Evolutionary conservation across 2,888 invertebrate species (phyloP), one percentile per base, ranked within the genome.

Genomic region (Perdita meconis): DNA sequence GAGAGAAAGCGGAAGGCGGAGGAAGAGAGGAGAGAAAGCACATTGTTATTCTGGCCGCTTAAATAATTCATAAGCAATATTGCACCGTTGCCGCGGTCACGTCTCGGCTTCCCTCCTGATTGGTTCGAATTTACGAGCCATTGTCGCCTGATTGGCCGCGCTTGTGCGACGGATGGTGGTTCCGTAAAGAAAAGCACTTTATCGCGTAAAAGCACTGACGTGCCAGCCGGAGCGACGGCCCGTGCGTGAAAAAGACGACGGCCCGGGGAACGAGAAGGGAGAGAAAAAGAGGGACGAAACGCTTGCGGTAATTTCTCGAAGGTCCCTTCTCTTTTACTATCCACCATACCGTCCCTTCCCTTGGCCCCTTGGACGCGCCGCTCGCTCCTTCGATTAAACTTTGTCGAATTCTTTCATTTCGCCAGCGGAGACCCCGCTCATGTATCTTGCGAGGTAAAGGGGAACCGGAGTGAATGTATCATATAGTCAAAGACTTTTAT

Each of bases 31-130:
- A 44, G 50, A 76, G 64, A 38, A 47, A 60, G 74, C 44, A 71
- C 63, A 80, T 85, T 87, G 85, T 86, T 87, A 82, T 85, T 86
- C 85, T 78, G 82, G 68, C 74, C 81, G 82, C 75, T 90, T 91
- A 90, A 91, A 92, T 91, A 91, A 92, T 92, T 92, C 91, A 92
- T 92, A 92, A 92, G 91, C 89, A 89, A 90, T 89, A 89, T 88
- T 83, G 85, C 77, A 75, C 85, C 78, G 87, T 84, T 86, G 86
- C 82, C 89, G 88, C 86, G 89, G 90, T 89, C 91, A 90, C 91
- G 90, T 91, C 86, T 86, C 85, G 82, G 86, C 87, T 86, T 83
- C 85, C 84, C 84, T 84, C 80, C 87, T 90, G 91, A 91, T 91
- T 91, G 91, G 90, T 87, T 89, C 85, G 86, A 91, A 92, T 91